Evolutionary conservation across 2,797 vertebrate species (phyloP).

Genomic region (Netta rufina): DNA sequence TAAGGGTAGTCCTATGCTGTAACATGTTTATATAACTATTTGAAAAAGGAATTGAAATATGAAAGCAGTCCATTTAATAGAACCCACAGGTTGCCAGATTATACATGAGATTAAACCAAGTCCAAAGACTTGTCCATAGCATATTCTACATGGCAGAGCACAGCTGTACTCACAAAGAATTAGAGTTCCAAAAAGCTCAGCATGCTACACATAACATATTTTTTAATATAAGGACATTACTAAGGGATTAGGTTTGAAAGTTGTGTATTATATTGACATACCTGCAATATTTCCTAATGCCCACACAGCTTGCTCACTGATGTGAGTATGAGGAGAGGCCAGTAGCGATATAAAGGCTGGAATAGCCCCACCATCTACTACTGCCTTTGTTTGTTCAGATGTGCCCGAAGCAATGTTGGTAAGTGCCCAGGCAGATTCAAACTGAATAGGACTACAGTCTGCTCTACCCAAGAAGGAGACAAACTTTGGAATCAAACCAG

Average conservation of each 20-base stretch:
- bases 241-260: background rate
- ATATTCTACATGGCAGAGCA: background rate
- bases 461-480: constrained; percentile 86
- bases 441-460: constrained; percentile 91
- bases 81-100: background rate
- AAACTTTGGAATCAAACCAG: constrained; percentile 92
- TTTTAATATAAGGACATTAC: too few relatives aligned
- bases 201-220: background rate
- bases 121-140: background rate
- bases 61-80: background rate
- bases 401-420: constrained; percentile 98
- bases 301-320: constrained; percentile 98
- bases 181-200: background rate
- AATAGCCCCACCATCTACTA: constrained; percentile 92
- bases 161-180: background rate
- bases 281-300: constrained; percentile 97
- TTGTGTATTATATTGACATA: constrained; percentile 48
- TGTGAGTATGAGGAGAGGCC: constrained; percentile 90
- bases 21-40: background rate
- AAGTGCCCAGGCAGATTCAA: constrained; percentile 96
- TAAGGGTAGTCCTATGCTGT: background rate
- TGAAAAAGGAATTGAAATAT: background rate
- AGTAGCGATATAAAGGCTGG: constrained; percentile 91
- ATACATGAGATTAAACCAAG: background rate
- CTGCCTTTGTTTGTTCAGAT: constrained; percentile 91